Conservation (phyloP, 2,888 invertebrate genomes). For the Cantharis rufa region DNA sequence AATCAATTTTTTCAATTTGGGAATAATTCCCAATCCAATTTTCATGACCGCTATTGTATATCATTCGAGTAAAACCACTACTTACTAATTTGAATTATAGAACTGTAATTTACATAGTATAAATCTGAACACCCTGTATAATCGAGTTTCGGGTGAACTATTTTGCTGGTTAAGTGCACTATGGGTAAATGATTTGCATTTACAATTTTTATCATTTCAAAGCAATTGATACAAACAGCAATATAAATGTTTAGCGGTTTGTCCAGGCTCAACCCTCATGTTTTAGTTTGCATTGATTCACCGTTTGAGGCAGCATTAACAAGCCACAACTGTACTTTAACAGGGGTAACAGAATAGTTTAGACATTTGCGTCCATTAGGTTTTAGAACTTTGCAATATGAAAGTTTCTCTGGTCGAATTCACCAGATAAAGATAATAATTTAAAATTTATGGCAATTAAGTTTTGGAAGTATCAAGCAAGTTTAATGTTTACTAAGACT, state of each 20-base stretch:
- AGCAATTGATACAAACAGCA: constrained; percentile 13
- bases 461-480: not conserved
- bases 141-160: not conserved
- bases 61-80: too few relatives aligned
- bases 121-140: not conserved
- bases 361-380: constrained; percentile 27
- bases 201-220: not conserved
- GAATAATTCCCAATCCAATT: too few relatives aligned
- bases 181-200: not conserved
- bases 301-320: constrained; percentile 20
- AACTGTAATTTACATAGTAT: too few relatives aligned
- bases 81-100: too few relatives aligned
- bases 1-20: too few relatives aligned
- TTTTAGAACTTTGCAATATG: constrained; percentile 15
- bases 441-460: not conserved
- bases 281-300: constrained; percentile 21
- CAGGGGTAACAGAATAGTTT: constrained; percentile 22
- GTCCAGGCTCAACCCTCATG: constrained; percentile 15
- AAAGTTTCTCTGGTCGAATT: not conserved
- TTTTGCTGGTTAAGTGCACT: not conserved
- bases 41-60: too few relatives aligned
- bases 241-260: constrained; percentile 25
- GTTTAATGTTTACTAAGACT: not conserved
- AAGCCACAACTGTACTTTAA: constrained; percentile 12
- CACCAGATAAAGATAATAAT: not conserved